These are phyloP conservation scores for Dermochelys coriacea DNA, from an alignment of 2,797 vertebrate species.

Conservation along the genomic window DNA sequence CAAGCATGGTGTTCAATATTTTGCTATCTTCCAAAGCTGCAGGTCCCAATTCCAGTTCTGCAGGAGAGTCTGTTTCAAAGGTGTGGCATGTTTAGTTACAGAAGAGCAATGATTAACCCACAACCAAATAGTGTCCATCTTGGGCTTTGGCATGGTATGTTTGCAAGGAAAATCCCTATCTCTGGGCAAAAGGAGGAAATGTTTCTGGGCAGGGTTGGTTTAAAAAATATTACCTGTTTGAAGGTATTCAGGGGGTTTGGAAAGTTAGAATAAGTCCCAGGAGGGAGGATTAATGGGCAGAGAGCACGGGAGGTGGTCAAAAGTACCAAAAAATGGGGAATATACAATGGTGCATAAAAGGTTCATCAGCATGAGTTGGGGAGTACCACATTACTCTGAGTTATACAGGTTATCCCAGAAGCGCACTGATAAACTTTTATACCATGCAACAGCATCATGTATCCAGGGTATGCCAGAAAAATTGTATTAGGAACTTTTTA, in stretches of 20 bases:
- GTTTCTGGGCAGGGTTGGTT: background rate
- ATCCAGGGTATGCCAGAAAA: background rate
- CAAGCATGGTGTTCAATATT: background rate
- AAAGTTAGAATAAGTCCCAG: background rate
- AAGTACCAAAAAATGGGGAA: background rate
- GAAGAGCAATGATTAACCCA: background rate
- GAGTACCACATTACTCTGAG: background rate
- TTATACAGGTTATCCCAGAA: background rate
- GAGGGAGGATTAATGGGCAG: background rate
- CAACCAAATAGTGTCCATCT: background rate
- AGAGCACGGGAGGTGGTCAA: rapidly evolving
- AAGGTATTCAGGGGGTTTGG: background rate
- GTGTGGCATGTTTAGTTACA: background rate
- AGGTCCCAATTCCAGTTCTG: background rate
- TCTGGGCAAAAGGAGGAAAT: background rate
- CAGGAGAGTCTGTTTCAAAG: background rate
- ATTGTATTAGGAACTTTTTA: background rate
- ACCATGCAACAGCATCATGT: background rate
- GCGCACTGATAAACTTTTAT: background rate
- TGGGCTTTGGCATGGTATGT: background rate
- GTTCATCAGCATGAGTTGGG: background rate
- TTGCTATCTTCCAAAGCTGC: background rate
- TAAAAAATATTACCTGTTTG: background rate
- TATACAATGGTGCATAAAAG: background rate
- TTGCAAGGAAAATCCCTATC: background rate